Evolutionary conservation across 2,888 invertebrate genomes (phyloP).

Genomic region (Epinotia nisella): DNA sequence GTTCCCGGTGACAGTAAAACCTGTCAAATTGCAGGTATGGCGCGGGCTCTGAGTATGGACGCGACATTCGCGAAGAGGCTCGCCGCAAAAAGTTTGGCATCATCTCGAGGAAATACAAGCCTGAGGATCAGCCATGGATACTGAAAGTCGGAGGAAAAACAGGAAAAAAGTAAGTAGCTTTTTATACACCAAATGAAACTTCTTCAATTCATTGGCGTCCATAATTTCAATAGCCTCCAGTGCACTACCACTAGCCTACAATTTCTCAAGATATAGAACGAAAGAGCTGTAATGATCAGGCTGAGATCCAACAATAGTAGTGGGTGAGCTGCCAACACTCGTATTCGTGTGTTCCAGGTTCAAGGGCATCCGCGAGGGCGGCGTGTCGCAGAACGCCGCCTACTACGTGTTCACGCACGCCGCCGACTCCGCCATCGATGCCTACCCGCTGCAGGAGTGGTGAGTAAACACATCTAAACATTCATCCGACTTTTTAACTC

Average conservation of each 20-base stretch:
- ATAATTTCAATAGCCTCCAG: no score
- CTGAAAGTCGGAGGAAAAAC: slow-evolving; percentile 95
- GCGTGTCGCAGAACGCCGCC: slow-evolving; percentile 97
- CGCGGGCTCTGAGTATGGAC: slow-evolving; percentile 98
- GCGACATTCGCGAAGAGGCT: slow-evolving; percentile 97
- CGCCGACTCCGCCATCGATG: slow-evolving; percentile 97
- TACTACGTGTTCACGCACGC: slow-evolving; percentile 99
- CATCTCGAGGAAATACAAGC: slow-evolving; percentile 93
- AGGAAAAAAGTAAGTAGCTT: slow-evolving; percentile 86
- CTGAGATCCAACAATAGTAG: neutral
- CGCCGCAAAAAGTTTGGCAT: slow-evolving; percentile 97
- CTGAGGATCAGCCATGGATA: slow-evolving; percentile 99
- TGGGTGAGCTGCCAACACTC: neutral
- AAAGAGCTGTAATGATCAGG: neutral
- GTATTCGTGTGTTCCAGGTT: slow-evolving; percentile 78
- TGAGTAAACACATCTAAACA: slow-evolving; percentile 53
- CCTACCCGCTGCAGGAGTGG: slow-evolving; percentile 98
- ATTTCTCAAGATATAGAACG: neutral
- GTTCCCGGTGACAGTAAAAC: neutral
- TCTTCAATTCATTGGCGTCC: no score
- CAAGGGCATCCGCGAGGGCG: slow-evolving; percentile 97
- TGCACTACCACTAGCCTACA: no score
- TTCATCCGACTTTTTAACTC: neutral
- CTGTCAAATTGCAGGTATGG: slow-evolving; percentile 87
- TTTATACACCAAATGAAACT: neutral